Base-by-base conservation (phyloP, 1,140 invertebrate genomes). In the Euwallacea fornicatus region DNA sequence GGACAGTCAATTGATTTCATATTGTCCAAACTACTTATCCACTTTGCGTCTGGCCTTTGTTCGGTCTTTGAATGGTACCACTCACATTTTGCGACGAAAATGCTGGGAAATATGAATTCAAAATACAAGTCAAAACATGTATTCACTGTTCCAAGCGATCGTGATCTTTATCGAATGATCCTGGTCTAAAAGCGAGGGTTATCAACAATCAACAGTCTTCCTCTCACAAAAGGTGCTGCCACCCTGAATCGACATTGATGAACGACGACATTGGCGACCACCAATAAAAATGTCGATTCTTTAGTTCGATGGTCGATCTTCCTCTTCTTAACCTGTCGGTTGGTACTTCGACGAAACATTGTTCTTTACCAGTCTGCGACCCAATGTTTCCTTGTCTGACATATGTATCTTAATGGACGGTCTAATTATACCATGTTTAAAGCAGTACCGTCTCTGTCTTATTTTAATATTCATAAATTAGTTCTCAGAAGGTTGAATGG, bases 221-320 rank as follows among this genome's bases (percentile, higher is more conserved):
- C 9, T 60, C 58, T 60, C 66, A 68, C 59, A 72, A 66, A 72
- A 71, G 71, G 71, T 66, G 46, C 58, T 67, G 60, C 71, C 71
- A 72, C 71, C 71, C 71, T 62, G 71, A 68, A 53, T 58, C 64
- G 71, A 72, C 71, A 68, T 41, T 72, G 71, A 72, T 65, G 65
- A 54, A 72, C 71, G 65, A 53, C 46, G 61, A 50, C 50, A 67
- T 58, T 59, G 7, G 58, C 64, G 55, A 67, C 64, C 64, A 66
- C 60, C 61, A 72, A 72, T 72, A 72, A 68, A 72, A 68, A 72
- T 71, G 69, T 71, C 69, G 63, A 65, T 59, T 60, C 43, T 68
- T 60, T 15, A 54, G 44, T 42, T 60, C 54, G 56, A 68, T 68
- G 42, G 53, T 42, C 47, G 41, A 66, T 63, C 55, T 58, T 58